These are phyloP conservation scores for Calidris pygmaea DNA, from an alignment of 2,113 vertebrate genomes.

Conservation along the genomic window DNA sequence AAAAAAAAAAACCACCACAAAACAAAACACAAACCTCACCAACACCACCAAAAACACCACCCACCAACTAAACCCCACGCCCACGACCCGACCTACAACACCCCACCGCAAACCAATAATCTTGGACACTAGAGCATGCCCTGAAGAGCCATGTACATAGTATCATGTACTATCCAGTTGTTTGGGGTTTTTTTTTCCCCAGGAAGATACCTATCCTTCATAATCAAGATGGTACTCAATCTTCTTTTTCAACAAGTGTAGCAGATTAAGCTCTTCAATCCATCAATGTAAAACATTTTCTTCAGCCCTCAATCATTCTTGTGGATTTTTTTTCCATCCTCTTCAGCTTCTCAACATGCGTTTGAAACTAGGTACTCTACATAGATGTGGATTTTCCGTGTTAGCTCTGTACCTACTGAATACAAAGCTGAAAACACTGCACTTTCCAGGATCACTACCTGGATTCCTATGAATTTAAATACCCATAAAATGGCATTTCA, in stretches of 20 bases:
- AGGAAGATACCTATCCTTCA: neutral
- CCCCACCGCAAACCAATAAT: too few species aligned
- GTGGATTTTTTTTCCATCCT: neutral
- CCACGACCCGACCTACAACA: too few species aligned
- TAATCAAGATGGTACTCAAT: neutral
- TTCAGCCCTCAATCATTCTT: neutral
- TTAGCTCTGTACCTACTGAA: neutral
- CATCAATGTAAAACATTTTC: neutral
- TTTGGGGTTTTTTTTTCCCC: neutral
- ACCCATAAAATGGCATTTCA: fast-evolving
- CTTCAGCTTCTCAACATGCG: neutral
- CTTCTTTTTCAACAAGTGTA: neutral
- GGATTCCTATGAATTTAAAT: neutral
- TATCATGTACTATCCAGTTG: neutral
- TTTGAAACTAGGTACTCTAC: neutral
- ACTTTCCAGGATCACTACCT: neutral
- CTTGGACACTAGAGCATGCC: too few species aligned
- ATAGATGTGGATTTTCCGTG: neutral
- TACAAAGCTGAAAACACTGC: neutral
- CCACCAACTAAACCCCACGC: too few species aligned
- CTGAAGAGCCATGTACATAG: too few species aligned
- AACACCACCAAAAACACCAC: too few species aligned
- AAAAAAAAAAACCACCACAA: too few species aligned
- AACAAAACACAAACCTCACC: too few species aligned
- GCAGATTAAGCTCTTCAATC: neutral